phyloP scores from a whole-genome alignment of 2,113 vertebrate genomes.

The Meles meles region DNA sequence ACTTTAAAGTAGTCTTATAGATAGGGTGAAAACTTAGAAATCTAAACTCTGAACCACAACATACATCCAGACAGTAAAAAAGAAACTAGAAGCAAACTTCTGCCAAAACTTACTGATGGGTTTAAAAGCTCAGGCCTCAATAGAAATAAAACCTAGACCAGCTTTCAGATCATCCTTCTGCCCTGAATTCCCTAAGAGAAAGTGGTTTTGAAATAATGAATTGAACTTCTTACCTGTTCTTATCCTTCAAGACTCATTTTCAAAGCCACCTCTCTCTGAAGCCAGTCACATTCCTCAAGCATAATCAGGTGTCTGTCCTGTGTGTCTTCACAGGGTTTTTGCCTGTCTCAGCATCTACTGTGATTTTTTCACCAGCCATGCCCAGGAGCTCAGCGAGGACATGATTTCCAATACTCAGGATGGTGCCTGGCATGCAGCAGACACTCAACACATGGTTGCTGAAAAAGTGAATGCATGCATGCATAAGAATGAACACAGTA shows the following conservation, averaged over 20 bases:
- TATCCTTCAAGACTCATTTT: background rate
- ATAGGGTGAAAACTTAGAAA: too few relatives aligned
- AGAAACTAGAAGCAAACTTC: background rate
- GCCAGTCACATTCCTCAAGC: background rate
- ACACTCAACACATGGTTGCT: background rate
- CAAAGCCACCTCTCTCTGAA: background rate
- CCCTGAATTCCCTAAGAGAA: background rate
- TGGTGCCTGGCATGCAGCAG: background rate
- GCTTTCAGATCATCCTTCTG: background rate
- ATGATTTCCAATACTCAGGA: background rate
- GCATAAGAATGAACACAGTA: background rate
- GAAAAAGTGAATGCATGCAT: background rate
- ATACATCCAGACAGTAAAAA: background rate
- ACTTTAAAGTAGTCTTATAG: accelerated
- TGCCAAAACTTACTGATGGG: background rate
- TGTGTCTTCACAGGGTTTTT: background rate
- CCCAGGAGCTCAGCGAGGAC: background rate
- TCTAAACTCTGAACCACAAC: background rate
- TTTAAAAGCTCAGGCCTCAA: background rate
- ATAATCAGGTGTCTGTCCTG: background rate
- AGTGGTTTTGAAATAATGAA: background rate
- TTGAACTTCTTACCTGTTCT: background rate
- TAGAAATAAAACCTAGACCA: background rate
- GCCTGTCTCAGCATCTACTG: background rate
- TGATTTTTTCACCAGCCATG: background rate